Conservation (phyloP, 2,113 vertebrate species). For the Columba livia region DNA sequence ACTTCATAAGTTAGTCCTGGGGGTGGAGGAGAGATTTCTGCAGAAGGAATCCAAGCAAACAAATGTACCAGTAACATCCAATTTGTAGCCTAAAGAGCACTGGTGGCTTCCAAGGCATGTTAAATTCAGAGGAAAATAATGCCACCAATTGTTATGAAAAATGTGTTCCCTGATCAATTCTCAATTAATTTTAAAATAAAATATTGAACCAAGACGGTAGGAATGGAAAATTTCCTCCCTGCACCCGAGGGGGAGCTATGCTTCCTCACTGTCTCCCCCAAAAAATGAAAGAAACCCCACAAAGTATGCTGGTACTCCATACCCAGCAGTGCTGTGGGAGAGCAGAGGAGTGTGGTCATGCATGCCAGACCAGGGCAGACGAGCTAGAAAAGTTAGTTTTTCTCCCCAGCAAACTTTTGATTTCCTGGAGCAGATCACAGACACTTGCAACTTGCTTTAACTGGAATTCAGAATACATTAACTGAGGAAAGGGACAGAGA, state of each 20-base stretch:
- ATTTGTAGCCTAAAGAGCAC: neutral
- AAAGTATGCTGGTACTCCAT: neutral
- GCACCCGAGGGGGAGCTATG: neutral
- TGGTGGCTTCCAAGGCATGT: neutral
- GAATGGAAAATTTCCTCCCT: neutral
- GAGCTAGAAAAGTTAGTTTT: neutral
- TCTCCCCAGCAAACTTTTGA: neutral
- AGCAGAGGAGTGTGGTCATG: neutral
- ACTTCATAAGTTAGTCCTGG: neutral
- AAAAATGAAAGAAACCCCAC: neutral
- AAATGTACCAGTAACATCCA: neutral
- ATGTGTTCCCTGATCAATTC: neutral
- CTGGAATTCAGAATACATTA: neutral
- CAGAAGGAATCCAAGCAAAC: neutral
- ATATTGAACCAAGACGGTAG: neutral
- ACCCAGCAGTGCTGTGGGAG: neutral
- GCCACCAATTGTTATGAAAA: neutral
- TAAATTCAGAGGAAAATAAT: neutral
- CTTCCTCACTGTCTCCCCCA: neutral
- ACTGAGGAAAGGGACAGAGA: neutral
- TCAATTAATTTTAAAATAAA: neutral
- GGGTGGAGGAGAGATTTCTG: neutral
- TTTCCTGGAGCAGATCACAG: neutral
- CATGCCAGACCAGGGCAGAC: neutral
- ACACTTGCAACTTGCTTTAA: neutral